Base-by-base conservation (phyloP, 2,797 vertebrate genomes). In the Salmo trutta region DNA sequence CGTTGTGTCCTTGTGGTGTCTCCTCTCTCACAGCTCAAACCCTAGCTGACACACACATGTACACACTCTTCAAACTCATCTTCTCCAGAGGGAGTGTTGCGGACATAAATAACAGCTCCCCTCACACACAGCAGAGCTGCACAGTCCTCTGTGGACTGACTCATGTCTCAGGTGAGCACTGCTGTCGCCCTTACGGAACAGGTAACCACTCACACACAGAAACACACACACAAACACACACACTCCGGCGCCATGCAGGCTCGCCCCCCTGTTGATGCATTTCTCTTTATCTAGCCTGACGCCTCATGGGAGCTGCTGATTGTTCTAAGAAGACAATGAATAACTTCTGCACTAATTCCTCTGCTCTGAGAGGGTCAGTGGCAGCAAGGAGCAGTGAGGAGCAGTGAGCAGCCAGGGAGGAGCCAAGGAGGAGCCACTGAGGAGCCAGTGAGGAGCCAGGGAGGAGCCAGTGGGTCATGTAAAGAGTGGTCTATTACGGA, bases 81-180 rank as follows among this genome's bases (percentile, higher is more conserved):
- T 76, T 82, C 81, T 87, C 91, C 83, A 19, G 83, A 82, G 92
- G 85, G 85, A 85, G 76, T 14, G 53, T 78, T 78, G 76, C 89
- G 87, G 90, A 91, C 91, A 92, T 88, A 92, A 92, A 92, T 91
- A 89, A 74, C 54, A 92, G 76, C 47, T 70, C 73, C 69, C 76
- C 27, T 79, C 74, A 33, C 59, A 51, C 77, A 36, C 21, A 16
- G 71, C 77, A 52, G 88, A 21, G 56, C 56, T 36, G n/a, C 76
- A 83, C 52, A 41, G 19, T 84, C 73, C 88, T 90, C 88, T 53
- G 83, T 80, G 87, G 85, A 87, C 79, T 79, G 85, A 85, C 85
- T 88, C 87, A 86, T 86, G 85, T 85, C 89, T 88, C 82, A 75
- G 82, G 85, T 91, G 87, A 87, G 74, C 85, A 80, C 31, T 84